Percentiles rank a stretch among this genome's conserved stretches.
phyloP scores from a whole-genome alignment of 2,797 vertebrate genomes.

The Cephalopachus bancanus region DNA sequence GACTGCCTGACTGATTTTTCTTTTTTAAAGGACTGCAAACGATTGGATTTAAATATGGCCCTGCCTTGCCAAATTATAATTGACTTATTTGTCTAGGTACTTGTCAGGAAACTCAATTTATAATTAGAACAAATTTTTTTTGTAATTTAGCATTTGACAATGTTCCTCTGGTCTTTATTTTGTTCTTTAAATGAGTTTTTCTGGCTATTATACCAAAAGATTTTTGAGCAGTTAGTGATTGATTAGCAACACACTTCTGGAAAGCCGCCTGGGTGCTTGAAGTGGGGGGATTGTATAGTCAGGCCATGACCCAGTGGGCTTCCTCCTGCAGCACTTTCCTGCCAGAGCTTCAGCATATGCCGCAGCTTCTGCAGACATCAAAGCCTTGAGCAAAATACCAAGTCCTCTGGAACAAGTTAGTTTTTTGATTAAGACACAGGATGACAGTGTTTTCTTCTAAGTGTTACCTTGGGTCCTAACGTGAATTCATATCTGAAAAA shows the following conservation, averaged over 20 bases:
- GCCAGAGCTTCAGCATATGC: background rate
- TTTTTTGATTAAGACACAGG: background rate
- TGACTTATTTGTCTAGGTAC: slow-evolving; percentile 70
- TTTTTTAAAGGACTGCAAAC: background rate
- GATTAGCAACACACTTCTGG: background rate
- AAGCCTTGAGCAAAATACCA: background rate
- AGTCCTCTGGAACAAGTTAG: background rate
- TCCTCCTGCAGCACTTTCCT: background rate
- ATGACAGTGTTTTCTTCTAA: background rate
- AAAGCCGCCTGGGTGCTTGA: background rate
- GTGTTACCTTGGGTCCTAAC: background rate
- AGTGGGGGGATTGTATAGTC: background rate
- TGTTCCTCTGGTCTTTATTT: background rate
- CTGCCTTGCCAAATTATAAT: slow-evolving; percentile 73
- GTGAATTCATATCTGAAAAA: background rate
- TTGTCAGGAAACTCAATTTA: background rate
- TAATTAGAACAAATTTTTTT: background rate
- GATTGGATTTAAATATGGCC: background rate
- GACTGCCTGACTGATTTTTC: background rate
- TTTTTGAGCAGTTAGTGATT: background rate
- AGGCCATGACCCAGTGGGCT: accelerated
- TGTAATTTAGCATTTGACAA: background rate
- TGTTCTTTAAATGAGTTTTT: background rate
- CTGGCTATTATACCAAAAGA: background rate
- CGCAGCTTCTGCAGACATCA: background rate